Base-by-base conservation (phyloP, 2,888 invertebrate genomes). In the Lasius platythorax region DNA sequence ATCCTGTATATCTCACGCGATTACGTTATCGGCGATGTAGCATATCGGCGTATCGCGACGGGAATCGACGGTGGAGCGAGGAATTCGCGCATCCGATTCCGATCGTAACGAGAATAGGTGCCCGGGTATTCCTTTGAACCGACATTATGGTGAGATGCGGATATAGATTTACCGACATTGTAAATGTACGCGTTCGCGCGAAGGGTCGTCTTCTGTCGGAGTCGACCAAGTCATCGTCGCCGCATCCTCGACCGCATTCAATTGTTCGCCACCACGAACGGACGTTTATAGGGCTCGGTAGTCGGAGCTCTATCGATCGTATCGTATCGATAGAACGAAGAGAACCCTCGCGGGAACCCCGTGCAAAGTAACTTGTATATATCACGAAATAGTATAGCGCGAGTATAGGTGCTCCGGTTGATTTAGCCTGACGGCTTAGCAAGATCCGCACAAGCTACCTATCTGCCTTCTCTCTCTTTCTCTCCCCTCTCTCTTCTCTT, bases 391-490 rank as follows among this genome's bases (percentile, higher is more conserved):
- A 64, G 82, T 78, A 82, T 76, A 82, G 76, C 64, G 66, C 82
- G 64, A 82, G 64, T 37, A 74, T 76, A 67, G 74, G 73, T 73
- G 61, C 74, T 30, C 46, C 33, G 76, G 64, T 76, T 82, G 82
- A 82, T 82, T 82, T 64, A 82, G 64, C 64, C 30, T 78, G 78
- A 82, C 53, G 76, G 82, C 82, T 82, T 82, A 40, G 82, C 79
- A 23, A 79, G 76, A 76, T 78, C 82, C 53, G 23, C 82, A 18
- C 68, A 50, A 58, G 73, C 73, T 40, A 78, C 53, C 78, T 82
- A 46, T 46, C 61, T 40, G 46, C 75, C 50, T 72, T 23, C 43
- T 33, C 73, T 58, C 30, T 30, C 18, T 53, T 37, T 23, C 43
- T 37, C 23, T 37, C 15, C 15, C 37, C 23, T 23, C 3, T 28